Percentiles rank a stretch among this genome's conserved stretches.
Conservation (phyloP, 2,797 vertebrate species). For the Tapera naevia region DNA sequence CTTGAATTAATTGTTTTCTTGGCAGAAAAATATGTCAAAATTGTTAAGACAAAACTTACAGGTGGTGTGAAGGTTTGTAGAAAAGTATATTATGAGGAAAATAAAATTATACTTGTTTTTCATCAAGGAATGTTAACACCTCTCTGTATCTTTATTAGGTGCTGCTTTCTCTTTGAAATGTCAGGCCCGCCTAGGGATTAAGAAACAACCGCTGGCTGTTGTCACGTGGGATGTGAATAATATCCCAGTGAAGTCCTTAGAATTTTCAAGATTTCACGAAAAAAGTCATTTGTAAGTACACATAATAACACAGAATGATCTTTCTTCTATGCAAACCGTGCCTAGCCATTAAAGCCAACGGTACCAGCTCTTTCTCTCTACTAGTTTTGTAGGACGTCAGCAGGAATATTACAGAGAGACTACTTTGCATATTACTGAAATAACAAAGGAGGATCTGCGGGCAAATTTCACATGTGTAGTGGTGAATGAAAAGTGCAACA, state of each 20-base stretch:
- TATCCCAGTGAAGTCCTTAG: background rate
- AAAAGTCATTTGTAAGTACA: conserved; percentile 24
- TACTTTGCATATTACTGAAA: conserved; percentile 65
- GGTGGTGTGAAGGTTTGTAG: background rate
- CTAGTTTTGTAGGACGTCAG: background rate
- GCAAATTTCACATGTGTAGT: conserved; percentile 66
- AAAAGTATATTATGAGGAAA: background rate
- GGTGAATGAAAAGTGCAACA: accelerated
- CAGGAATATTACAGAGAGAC: conserved; percentile 12
- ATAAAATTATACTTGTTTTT: background rate
- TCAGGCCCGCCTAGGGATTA: conserved; percentile 67
- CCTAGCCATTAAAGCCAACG: background rate
- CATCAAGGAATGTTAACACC: background rate
- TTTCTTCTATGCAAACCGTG: background rate
- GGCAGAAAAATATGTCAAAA: background rate
- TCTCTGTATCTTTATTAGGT: conserved; percentile 62
- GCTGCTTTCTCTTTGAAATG: conserved; percentile 64
- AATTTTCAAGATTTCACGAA: background rate
- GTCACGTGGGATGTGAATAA: conserved; percentile 65
- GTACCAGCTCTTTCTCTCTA: background rate
- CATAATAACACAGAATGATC: background rate
- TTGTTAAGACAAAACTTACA: background rate
- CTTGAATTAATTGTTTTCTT: background rate
- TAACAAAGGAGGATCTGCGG: conserved; percentile 72
- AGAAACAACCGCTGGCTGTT: background rate